A percentile compares a stretch with the other conserved stretches of the same genome.
phyloP scores from a whole-genome alignment of 2,797 vertebrate genomes.

The Nasua narica region DNA sequence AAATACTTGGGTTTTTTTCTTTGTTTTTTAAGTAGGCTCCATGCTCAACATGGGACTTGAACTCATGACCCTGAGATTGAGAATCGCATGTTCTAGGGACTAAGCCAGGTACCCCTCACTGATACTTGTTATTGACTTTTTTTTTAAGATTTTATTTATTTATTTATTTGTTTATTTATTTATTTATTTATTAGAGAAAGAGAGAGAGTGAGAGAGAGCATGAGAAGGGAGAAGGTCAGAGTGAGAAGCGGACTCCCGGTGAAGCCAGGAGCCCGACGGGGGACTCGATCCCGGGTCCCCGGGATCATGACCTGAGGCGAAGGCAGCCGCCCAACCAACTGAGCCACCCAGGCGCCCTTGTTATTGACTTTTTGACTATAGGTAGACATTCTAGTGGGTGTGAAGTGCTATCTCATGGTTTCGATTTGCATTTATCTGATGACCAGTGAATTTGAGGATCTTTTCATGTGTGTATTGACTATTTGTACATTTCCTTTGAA shows the following conservation, averaged over 20 bases:
- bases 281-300: no score
- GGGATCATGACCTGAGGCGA: no score
- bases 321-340: no score
- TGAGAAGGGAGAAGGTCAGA: no score
- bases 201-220: no score
- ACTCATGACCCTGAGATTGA: not conserved
- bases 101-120: not conserved
- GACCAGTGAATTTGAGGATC: not conserved
- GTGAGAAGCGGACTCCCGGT: no score
- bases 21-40: not conserved
- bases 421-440: not conserved
- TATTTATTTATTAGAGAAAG: no score
- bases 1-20: not conserved
- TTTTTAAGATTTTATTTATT: no score
- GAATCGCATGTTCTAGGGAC: not conserved
- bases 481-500: not conserved
- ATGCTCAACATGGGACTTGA: not conserved
- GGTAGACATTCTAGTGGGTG: not conserved
- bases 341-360: no score
- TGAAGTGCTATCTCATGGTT: not conserved
- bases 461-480: not conserved
- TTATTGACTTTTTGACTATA: not conserved
- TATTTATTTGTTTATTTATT: no score
- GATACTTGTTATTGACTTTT: not conserved
- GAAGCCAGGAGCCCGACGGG: no score